These are phyloP conservation scores for Cryptomyrus ogoouensis DNA, from an alignment of 2,113 vertebrate genomes.

Conservation along the genomic window DNA sequence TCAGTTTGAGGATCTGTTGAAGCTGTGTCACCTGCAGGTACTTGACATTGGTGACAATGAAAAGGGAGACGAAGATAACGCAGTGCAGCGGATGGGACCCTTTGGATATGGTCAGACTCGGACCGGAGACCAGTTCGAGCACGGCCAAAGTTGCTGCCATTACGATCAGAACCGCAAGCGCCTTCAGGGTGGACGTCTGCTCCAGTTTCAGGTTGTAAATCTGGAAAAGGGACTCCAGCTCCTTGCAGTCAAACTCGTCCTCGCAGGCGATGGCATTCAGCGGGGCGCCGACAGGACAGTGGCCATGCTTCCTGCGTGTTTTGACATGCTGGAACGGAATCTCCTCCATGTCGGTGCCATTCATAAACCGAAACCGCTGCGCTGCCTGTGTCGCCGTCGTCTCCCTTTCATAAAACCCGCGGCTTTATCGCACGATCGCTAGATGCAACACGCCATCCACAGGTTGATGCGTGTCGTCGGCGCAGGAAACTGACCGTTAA, in stretches of 20 bases:
- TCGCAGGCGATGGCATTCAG: slow-evolving; percentile 73
- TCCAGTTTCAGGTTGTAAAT: slow-evolving; percentile 96
- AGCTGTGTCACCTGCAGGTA: slow-evolving; percentile 93
- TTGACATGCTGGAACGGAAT: slow-evolving; percentile 75
- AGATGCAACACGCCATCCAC: slow-evolving; percentile 47
- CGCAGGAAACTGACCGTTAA: slow-evolving; percentile 48
- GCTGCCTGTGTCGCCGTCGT: slow-evolving; percentile 47
- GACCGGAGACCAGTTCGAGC: slow-evolving; percentile 81
- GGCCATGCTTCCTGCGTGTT: slow-evolving; percentile 74
- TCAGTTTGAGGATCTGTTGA: slow-evolving; percentile 90
- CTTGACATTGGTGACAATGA: slow-evolving; percentile 95
- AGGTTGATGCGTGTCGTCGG: slow-evolving; percentile 57
- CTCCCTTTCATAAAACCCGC: slow-evolving; percentile 45
- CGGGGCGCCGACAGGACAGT: slow-evolving; percentile 57
- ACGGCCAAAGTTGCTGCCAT: slow-evolving; percentile 83
- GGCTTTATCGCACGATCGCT: slow-evolving; percentile 24
- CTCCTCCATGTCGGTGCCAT: slow-evolving; percentile 94
- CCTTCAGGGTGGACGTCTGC: slow-evolving; percentile 92
- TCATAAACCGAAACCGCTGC: slow-evolving; percentile 72
- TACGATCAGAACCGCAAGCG: slow-evolving; percentile 85
- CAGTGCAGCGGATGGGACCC: slow-evolving; percentile 95
- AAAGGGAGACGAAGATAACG: slow-evolving; percentile 91
- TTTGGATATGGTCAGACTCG: slow-evolving; percentile 81
- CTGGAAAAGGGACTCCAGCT: slow-evolving; percentile 91
- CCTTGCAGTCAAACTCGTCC: slow-evolving; percentile 86